Evolutionary conservation across 1,140 invertebrate genomes (phyloP).

Genomic region (Anastrepha obliqua): DNA sequence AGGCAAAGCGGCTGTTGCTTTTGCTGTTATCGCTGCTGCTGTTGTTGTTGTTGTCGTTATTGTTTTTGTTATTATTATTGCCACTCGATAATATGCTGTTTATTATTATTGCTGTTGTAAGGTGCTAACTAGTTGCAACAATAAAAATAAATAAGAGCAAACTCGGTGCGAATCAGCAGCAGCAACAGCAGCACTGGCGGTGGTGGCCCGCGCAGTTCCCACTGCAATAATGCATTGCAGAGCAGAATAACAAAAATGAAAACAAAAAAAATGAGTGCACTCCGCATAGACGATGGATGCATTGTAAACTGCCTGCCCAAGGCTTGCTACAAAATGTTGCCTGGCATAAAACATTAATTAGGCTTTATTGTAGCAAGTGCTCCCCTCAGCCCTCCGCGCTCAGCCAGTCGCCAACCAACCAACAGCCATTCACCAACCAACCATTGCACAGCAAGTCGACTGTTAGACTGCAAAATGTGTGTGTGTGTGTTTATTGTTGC

Average conservation of each 20-base stretch:
- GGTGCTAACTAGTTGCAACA: conserved; percentile 49
- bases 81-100: conserved; percentile 37
- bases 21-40: not conserved
- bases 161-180: not conserved
- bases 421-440: not conserved
- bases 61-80: conserved; percentile 19
- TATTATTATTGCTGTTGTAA: conserved; percentile 45
- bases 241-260: not conserved
- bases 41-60: not conserved
- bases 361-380: conserved; percentile 23
- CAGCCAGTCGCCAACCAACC: not conserved
- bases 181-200: not conserved
- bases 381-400: not conserved
- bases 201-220: not conserved
- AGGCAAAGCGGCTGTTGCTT: not conserved
- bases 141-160: conserved; percentile 50
- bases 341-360: conserved; percentile 39
- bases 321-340: conserved; percentile 29
- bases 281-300: not conserved
- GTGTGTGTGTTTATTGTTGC: not conserved
- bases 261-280: not conserved
- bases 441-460: not conserved
- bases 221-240: not conserved
- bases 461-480: not conserved
- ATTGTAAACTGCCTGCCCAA: not conserved